These are phyloP conservation scores for Mugil cephalus DNA, from an alignment of 2,113 vertebrate genomes.

Conservation along the genomic window DNA sequence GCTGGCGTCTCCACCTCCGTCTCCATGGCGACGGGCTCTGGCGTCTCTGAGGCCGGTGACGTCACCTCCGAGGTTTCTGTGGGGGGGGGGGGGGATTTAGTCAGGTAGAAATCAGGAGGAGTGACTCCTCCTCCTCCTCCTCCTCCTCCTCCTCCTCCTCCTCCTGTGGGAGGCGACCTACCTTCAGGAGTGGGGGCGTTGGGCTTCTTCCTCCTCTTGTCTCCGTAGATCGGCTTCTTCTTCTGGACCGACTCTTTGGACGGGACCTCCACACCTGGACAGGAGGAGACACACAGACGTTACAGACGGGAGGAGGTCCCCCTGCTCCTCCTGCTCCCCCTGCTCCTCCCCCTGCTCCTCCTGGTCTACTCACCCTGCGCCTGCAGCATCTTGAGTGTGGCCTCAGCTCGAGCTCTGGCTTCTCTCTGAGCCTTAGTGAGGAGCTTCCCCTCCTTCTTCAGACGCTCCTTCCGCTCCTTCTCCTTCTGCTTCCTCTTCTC, in stretches of 20 bases:
- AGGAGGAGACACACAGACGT: not conserved
- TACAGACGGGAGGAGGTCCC: too few species aligned
- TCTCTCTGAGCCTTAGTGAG: conserved; percentile 95
- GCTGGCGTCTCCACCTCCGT: conserved; percentile 66
- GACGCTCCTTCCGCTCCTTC: conserved; percentile 96
- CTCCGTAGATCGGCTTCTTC: conserved; percentile 95
- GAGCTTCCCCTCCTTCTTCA: conserved; percentile 98
- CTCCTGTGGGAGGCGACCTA: too few species aligned
- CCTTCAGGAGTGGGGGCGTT: conserved; percentile 90
- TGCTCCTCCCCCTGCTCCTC: too few species aligned
- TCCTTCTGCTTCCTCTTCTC: conserved; percentile 98
- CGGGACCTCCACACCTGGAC: conserved; percentile 95
- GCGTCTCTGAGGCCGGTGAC: conserved; percentile 80
- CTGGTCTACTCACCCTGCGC: conserved; percentile 91
- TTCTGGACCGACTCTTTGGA: conserved; percentile 97
- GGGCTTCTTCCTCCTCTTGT: conserved; percentile 95
- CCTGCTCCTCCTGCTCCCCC: too few species aligned
- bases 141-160: too few species aligned
- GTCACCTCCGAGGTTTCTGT: conserved; percentile 82
- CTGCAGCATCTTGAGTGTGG: conserved; percentile 92
- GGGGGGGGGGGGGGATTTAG: not conserved
- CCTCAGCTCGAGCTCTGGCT: conserved; percentile 91
- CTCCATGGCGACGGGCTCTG: conserved; percentile 78
- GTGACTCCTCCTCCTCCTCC: too few species aligned
- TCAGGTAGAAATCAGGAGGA: too few species aligned